phyloP scores from a whole-genome alignment of 2,113 vertebrate species.

The Burhinus oedicnemus region DNA sequence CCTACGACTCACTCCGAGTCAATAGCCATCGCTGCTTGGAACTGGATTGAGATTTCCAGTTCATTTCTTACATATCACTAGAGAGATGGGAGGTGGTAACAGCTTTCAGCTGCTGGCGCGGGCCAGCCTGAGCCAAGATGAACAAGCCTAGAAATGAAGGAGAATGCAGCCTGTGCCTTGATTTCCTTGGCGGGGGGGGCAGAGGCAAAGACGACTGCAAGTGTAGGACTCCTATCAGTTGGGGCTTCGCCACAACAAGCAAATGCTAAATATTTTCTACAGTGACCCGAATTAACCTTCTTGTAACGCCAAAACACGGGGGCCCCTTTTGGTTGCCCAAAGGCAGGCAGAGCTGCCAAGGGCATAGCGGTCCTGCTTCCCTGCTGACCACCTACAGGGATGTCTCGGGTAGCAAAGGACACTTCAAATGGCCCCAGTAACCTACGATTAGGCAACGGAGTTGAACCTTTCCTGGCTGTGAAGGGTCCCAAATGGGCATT shows the following conservation, averaged over 20 bases:
- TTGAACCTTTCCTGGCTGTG: background rate
- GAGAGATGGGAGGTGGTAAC: background rate
- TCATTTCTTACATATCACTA: background rate
- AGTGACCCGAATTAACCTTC: background rate
- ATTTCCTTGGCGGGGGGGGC: background rate
- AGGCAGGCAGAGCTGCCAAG: background rate
- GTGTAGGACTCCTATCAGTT: background rate
- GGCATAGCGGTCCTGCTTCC: background rate
- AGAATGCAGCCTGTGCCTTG: background rate
- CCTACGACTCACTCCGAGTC: background rate
- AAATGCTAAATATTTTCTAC: background rate
- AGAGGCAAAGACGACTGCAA: background rate
- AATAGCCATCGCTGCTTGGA: background rate
- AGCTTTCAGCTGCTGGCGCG: background rate
- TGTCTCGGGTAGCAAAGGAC: background rate
- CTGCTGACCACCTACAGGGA: background rate
- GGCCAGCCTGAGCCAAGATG: background rate
- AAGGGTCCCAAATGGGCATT: background rate
- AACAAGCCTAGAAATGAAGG: background rate
- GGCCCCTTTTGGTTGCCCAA: background rate
- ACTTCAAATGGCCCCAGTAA: background rate
- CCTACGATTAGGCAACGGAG: background rate
- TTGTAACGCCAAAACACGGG: background rate
- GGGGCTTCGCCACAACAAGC: background rate
- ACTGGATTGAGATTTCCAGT: background rate